Evolutionary conservation across 2,797 vertebrate species (phyloP), one percentile per base, ranked within the genome.

Genomic region (Anguilla anguilla): DNA sequence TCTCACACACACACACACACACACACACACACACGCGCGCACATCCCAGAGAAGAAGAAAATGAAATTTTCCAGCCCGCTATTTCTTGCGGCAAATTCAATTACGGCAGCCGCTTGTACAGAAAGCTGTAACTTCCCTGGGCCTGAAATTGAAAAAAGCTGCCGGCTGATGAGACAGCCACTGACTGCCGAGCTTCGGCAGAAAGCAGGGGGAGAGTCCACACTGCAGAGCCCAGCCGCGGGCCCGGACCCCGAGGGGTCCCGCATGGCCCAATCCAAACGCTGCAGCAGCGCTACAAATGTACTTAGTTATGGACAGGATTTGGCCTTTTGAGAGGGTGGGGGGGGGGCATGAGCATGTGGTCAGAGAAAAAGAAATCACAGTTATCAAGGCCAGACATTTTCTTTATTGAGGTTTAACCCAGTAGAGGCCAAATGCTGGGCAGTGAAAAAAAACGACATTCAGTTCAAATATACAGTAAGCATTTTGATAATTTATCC

Each of bases 11-110:
- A 94, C 93, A 91, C 91, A 15, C 49, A 2, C 82, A 28, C 51
- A 7, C 19, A 67, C 61, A 64, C 61, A 64, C 59, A 64, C 59
- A 64, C 59, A 25, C n/a, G 9, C 28, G 19, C 94, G 92, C 95
- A 94, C 91, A 17, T 51, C 28, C 91, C 90, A n/a, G 89, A 91
- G 95, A 97, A 95, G 97, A 98, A 95, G 97, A 98, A 99, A 98
- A 99, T 99, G 97, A 98, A 98, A 99, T 98, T 98, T 98, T 98
- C 97, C 97, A 98, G 95, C 95, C 96, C 94, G 97, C 97, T 98
- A 97, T 99, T 98, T 98, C 97, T 67, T 98, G 97, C 97, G 97
- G 97, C 98, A 99, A 98, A 99, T 99, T 99, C 98, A 99, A 99
- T 99, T 99, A 99, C 97, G 97, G 96, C 89, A 96, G 96, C 95